phyloP scores from a whole-genome alignment of 2,113 vertebrate genomes.

The Solenodon paradoxus region DNA sequence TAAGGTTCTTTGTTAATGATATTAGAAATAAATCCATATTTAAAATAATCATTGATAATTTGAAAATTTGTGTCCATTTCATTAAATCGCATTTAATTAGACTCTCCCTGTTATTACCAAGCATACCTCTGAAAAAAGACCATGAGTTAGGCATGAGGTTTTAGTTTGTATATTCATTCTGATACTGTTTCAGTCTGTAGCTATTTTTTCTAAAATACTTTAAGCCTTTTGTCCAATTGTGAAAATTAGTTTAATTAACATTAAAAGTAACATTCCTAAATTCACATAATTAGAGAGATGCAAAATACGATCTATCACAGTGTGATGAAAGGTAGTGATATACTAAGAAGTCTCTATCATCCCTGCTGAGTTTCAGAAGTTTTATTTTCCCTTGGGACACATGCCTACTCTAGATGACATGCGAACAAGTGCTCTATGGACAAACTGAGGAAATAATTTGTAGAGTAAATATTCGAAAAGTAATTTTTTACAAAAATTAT shows the following conservation, averaged over 20 bases:
- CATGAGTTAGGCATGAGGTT: background rate
- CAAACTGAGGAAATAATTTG: background rate
- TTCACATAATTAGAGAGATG: background rate
- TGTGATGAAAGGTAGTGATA: background rate
- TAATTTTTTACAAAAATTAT: background rate
- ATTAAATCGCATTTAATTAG: background rate
- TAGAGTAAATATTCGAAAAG: constrained; percentile 1
- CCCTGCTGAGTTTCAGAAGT: background rate
- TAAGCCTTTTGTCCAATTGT: background rate
- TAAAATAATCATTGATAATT: background rate
- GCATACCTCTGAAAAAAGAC: background rate
- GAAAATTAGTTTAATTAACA: background rate
- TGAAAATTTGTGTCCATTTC: background rate
- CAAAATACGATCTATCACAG: background rate
- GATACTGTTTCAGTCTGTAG: background rate
- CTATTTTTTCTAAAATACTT: background rate
- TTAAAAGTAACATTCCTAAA: background rate
- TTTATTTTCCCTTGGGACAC: background rate
- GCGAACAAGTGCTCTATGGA: background rate
- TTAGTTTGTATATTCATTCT: background rate
- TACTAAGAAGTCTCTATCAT: background rate
- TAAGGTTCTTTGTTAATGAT: background rate
- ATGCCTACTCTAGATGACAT: background rate
- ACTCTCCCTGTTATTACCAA: background rate
- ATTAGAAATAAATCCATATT: background rate